A percentile compares a stretch with the other conserved stretches of the same genome.
These are phyloP conservation scores for Halcyon senegalensis DNA, from an alignment of 2,113 vertebrate species.

Conservation along the genomic window DNA sequence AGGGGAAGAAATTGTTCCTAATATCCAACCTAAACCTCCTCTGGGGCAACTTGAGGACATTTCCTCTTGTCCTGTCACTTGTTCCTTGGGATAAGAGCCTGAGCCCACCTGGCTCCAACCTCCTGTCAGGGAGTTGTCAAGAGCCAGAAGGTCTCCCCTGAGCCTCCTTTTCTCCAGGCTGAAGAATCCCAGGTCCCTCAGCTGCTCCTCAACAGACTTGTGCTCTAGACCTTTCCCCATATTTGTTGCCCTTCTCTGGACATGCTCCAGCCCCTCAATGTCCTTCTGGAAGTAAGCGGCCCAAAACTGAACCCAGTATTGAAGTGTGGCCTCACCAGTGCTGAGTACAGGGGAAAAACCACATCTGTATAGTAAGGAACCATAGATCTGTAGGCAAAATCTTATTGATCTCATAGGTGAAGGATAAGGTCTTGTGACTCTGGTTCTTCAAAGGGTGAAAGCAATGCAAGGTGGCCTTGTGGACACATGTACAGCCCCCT, in stretches of 20 bases:
- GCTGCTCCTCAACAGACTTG: neutral
- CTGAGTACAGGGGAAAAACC: neutral
- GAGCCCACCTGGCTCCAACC: neutral
- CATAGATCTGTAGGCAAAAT: neutral
- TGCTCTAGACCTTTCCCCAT: neutral
- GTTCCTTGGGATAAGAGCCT: neutral
- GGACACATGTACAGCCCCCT: neutral
- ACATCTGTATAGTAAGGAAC: neutral
- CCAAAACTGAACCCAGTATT: neutral
- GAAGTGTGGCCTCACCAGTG: neutral
- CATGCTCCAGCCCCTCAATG: neutral
- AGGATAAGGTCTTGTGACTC: neutral
- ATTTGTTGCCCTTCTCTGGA: neutral
- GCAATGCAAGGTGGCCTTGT: neutral
- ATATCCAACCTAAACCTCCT: neutral
- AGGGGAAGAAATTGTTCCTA: neutral
- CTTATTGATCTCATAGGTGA: neutral
- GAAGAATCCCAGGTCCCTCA: neutral
- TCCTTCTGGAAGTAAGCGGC: neutral
- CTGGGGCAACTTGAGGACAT: neutral
- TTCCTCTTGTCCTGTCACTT: neutral
- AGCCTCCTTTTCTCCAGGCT: neutral
- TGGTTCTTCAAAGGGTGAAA: neutral
- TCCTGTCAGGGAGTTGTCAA: neutral
- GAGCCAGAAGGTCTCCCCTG: neutral